phyloP scores from a whole-genome alignment of 2,113 vertebrate genomes.

The Odontesthes bonariensis region DNA sequence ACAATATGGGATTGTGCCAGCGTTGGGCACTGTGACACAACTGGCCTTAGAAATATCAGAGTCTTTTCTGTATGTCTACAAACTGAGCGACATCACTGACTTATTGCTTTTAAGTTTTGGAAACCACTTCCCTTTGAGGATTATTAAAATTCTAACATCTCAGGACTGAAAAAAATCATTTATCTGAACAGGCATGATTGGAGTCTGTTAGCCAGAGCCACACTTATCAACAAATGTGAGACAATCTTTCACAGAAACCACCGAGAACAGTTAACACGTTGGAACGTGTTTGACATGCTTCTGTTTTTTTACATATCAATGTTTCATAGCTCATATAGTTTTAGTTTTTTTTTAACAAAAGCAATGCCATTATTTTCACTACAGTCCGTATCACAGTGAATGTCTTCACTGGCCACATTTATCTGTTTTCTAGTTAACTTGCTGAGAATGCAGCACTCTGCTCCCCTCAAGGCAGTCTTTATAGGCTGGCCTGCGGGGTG shows the following conservation, averaged over 20 bases:
- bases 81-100: too few relatives aligned
- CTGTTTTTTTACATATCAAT: not conserved
- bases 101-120: not conserved
- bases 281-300: not conserved
- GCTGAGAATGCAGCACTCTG: slow-evolving; percentile 70
- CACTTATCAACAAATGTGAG: not conserved
- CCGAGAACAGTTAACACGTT: not conserved
- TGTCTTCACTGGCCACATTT: slow-evolving; percentile 39
- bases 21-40: not conserved
- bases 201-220: not conserved
- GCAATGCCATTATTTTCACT: not conserved
- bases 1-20: too few relatives aligned
- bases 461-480: slow-evolving; percentile 67
- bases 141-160: not conserved
- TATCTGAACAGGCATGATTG: not conserved
- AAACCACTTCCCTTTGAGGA: not conserved
- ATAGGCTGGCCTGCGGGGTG: slow-evolving; percentile 66
- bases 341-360: not conserved
- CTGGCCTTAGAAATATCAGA: not conserved
- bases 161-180: not conserved
- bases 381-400: slow-evolving; percentile 7
- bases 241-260: not conserved
- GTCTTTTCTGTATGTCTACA: too few relatives aligned
- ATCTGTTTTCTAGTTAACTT: slow-evolving; percentile 60
- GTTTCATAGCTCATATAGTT: not conserved